Evolutionary conservation across 2,797 vertebrate species (phyloP).

Genomic region (Hippocampus kuda): DNA sequence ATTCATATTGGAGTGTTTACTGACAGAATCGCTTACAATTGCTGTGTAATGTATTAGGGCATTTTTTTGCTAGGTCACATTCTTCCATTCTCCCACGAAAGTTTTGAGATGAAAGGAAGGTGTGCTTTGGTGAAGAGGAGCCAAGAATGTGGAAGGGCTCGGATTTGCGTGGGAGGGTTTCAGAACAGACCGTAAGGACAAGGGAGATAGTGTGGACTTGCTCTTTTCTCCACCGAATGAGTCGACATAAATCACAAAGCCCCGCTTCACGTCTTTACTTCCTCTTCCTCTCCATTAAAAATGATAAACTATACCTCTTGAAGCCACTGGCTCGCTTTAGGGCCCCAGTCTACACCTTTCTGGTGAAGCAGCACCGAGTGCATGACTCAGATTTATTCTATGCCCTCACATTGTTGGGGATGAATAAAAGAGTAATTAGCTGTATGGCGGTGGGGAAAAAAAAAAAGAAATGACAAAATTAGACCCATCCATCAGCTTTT

Average conservation of each 20-base stretch:
- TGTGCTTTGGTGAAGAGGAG: slow-evolving; percentile 20
- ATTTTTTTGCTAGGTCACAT: slow-evolving; percentile 4
- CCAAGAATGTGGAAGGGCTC: slow-evolving; percentile 25
- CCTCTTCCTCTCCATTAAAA: slow-evolving; percentile 71
- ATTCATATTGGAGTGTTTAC: not conserved
- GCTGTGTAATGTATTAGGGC: not conserved
- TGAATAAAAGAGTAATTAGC: slow-evolving; percentile 70
- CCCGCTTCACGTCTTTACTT: slow-evolving; percentile 57
- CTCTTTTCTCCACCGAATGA: slow-evolving; percentile 36
- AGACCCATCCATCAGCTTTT: slow-evolving; percentile 52
- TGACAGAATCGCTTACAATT: not conserved
- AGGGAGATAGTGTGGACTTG: slow-evolving; percentile 46
- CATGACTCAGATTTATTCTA: slow-evolving; percentile 56
- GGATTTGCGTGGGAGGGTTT: slow-evolving; percentile 13
- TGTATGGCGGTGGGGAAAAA: slow-evolving; percentile 38
- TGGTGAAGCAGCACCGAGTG: slow-evolving; percentile 46
- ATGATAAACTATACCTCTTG: slow-evolving; percentile 68
- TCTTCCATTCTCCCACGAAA: slow-evolving; percentile 17
- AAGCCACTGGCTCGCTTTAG: slow-evolving; percentile 59
- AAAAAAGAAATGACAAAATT: slow-evolving; percentile 52
- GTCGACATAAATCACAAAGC: slow-evolving; percentile 58
- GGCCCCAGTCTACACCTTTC: slow-evolving; percentile 60
- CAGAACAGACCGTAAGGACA: slow-evolving; percentile 47
- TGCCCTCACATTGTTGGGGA: slow-evolving; percentile 58
- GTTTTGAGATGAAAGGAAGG: slow-evolving; percentile 11